A percentile compares a stretch with the other conserved stretches of the same genome.
These are phyloP conservation scores for Ectropis crepuscularia DNA, from an alignment of 2,888 invertebrate genomes.

Conservation along the genomic window DNA sequence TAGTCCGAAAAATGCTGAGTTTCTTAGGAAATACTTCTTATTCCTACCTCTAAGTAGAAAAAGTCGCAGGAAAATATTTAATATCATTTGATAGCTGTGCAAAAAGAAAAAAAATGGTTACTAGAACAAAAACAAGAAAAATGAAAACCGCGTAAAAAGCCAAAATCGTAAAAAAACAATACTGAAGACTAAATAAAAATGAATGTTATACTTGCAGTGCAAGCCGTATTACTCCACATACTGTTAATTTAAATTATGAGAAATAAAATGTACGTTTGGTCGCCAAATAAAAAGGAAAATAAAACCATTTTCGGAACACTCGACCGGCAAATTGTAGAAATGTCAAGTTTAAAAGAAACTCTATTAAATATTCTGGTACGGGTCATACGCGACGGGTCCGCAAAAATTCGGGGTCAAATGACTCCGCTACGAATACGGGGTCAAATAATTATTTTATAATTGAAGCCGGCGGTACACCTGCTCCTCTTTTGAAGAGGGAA, in stretches of 20 bases:
- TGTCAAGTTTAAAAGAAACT: conserved; percentile 19
- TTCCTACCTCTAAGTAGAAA: too few relatives aligned
- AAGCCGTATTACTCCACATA: too few relatives aligned
- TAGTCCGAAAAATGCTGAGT: too few relatives aligned
- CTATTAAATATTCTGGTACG: conserved; percentile 23
- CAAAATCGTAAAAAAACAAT: too few relatives aligned
- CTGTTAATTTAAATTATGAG: not conserved
- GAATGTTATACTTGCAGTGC: too few relatives aligned
- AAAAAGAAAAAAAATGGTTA: too few relatives aligned
- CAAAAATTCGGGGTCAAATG: conserved; percentile 24
- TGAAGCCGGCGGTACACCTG: conserved; percentile 53
- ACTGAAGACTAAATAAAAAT: too few relatives aligned
- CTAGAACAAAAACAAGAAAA: too few relatives aligned
- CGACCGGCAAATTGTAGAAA: conserved; percentile 11
- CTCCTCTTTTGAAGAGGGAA: conserved; percentile 36
- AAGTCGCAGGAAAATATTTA: too few relatives aligned
- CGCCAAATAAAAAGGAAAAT: not conserved
- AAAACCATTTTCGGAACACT: conserved; percentile 3
- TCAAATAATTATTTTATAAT: conserved; percentile 53
- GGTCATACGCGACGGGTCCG: conserved; percentile 20
- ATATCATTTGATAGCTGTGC: too few relatives aligned
- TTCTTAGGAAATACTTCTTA: too few relatives aligned
- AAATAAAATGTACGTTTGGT: not conserved
- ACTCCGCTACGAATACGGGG: conserved; percentile 37
- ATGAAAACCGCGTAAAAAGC: too few relatives aligned